Conservation (phyloP, 1,140 invertebrate species). For the Aphidius ervi region DNA sequence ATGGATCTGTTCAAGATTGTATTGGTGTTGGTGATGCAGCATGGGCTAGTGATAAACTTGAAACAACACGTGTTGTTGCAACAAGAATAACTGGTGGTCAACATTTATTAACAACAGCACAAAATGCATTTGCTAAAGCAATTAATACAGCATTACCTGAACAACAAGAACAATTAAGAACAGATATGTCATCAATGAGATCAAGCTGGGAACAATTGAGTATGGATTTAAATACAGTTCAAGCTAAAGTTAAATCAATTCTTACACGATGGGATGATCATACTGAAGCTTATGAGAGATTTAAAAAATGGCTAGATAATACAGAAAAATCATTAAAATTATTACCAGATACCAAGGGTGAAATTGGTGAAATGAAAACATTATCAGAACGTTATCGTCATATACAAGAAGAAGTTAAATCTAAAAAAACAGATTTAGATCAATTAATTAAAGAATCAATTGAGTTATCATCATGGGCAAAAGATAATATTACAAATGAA, state of each 20-base stretch:
- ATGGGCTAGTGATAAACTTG: constrained; percentile 78
- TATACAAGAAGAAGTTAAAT: constrained; percentile 68
- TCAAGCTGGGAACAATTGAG: constrained; percentile 80
- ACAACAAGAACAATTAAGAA: constrained; percentile 72
- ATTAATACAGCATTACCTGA: constrained; percentile 75
- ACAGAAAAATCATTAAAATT: constrained; percentile 62
- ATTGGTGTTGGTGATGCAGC: constrained; percentile 74
- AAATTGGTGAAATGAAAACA: constrained; percentile 87
- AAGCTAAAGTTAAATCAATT: constrained; percentile 71
- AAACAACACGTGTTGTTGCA: constrained; percentile 67
- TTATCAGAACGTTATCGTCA: constrained; percentile 80
- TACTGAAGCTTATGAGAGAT: constrained; percentile 62
- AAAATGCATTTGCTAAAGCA: constrained; percentile 81
- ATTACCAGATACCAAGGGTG: constrained; percentile 68
- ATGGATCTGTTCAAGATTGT: constrained; percentile 76
- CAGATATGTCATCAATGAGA: constrained; percentile 69
- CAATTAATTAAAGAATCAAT: constrained; percentile 66
- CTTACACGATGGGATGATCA: constrained; percentile 79
- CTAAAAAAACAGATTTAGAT: constrained; percentile 69
- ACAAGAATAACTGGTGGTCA: constrained; percentile 81
- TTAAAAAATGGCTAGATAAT: constrained; percentile 69
- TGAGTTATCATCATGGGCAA: constrained; percentile 68
- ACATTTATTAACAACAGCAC: constrained; percentile 71
- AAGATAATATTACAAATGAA: constrained; percentile 60
- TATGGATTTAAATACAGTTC: constrained; percentile 73